Conservation (phyloP, 1,140 invertebrate genomes). For the Ylistrum balloti region DNA sequence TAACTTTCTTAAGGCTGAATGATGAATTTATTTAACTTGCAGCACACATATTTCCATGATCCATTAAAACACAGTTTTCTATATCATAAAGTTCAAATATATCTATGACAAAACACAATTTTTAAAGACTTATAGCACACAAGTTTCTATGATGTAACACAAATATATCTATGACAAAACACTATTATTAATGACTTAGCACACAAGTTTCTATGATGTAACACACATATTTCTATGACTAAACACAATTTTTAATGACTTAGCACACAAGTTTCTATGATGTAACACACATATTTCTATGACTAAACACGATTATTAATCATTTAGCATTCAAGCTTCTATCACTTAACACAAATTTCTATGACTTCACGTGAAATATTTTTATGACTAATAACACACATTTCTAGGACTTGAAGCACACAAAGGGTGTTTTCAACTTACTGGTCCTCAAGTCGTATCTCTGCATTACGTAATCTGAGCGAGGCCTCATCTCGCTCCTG, state of each 20-base stretch:
- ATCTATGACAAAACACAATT: too few species aligned
- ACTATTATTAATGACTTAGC: too few species aligned
- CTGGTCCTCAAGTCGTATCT: slow-evolving; percentile 52
- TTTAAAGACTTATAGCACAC: too few species aligned
- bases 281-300: background rate
- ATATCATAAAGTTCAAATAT: too few species aligned
- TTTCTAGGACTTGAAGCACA: background rate
- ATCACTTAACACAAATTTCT: background rate
- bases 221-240: too few species aligned
- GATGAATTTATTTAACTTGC: too few species aligned
- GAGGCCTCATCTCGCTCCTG: slow-evolving; percentile 66
- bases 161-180: too few species aligned
- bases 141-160: too few species aligned
- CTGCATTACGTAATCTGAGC: slow-evolving; percentile 52
- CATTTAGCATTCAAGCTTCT: background rate
- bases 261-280: background rate
- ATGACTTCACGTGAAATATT: background rate
- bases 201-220: too few species aligned
- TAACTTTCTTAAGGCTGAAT: too few species aligned
- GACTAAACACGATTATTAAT: background rate
- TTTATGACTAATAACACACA: background rate
- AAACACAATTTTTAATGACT: background rate
- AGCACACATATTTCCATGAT: too few species aligned
- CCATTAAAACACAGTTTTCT: too few species aligned
- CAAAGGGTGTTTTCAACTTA: background rate